Conservation (phyloP, 1,140 invertebrate species). For the Laupala kohalensis region DNA sequence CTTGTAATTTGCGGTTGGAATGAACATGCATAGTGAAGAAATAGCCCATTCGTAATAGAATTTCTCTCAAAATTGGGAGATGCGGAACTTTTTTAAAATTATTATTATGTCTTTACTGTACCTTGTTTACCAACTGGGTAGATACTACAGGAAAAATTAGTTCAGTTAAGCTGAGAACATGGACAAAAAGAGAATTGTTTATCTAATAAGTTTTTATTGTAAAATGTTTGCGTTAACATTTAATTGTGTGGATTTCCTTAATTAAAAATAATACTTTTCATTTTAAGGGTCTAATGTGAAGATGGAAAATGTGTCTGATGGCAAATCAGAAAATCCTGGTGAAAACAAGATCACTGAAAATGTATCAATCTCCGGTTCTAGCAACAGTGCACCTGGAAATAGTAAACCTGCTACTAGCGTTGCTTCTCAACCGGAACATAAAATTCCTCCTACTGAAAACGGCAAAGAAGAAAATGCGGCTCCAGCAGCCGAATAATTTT, state of each 20-base stretch:
- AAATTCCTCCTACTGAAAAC: conserved; percentile 2
- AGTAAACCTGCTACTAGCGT: not conserved
- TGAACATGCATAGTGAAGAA: too few relatives aligned
- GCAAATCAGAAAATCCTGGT: conserved; percentile 6
- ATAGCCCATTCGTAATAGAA: too few relatives aligned
- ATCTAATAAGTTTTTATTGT: conserved; percentile 2
- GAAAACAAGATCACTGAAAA: conserved; percentile 9
- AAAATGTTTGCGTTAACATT: not conserved
- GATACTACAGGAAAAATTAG: too few relatives aligned
- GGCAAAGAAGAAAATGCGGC: conserved; percentile 6
- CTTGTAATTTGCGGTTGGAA: too few relatives aligned
- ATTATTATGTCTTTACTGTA: too few relatives aligned
- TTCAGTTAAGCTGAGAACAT: too few relatives aligned
- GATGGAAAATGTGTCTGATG: conserved; percentile 10
- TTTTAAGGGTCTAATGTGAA: conserved; percentile 11
- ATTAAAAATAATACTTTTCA: too few relatives aligned
- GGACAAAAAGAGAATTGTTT: too few relatives aligned
- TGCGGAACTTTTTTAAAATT: too few relatives aligned
- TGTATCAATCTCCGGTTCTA: not conserved
- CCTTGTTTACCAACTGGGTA: too few relatives aligned
- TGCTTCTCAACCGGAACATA: not conserved
- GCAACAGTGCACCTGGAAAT: not conserved
- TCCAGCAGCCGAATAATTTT: not conserved
- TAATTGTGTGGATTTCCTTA: not conserved
- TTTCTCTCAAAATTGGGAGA: too few relatives aligned